Percentiles rank a stretch among this genome's conserved stretches.
These are phyloP conservation scores for Equus quagga DNA, from an alignment of 2,113 vertebrate species.

Conservation along the genomic window DNA sequence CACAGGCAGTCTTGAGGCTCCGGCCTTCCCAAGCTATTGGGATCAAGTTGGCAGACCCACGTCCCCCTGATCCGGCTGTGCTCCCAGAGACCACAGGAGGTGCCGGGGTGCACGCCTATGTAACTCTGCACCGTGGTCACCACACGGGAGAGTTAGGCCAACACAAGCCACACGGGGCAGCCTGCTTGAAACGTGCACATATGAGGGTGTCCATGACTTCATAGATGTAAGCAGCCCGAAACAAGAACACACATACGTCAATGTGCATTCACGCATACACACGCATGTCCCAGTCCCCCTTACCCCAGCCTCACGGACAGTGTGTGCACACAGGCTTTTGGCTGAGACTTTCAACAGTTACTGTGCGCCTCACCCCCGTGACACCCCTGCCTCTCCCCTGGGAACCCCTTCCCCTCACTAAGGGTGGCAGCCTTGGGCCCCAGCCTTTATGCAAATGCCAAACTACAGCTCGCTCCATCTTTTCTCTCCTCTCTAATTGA, in stretches of 20 bases:
- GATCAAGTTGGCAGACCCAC: accelerated
- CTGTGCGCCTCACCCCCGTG: constrained; percentile 33
- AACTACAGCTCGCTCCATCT: constrained; percentile 76
- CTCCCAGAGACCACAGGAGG: too few relatives aligned
- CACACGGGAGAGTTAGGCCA: not conserved
- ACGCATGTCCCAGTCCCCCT: not conserved
- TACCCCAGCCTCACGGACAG: not conserved
- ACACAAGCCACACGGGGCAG: not conserved
- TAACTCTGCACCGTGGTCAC: not conserved
- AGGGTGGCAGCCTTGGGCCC: constrained; percentile 81
- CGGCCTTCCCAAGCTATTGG: not conserved
- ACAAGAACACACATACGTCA: not conserved
- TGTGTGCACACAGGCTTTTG: not conserved
- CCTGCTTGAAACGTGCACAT: not conserved
- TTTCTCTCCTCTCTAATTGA: constrained; percentile 84
- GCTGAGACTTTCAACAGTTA: constrained; percentile 72
- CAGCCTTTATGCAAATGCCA: constrained; percentile 88
- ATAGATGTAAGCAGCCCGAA: not conserved
- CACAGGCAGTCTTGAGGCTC: not conserved
- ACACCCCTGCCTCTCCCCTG: constrained; percentile 74
- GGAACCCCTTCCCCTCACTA: constrained; percentile 75
- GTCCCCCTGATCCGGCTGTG: accelerated
- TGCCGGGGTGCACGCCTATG: not conserved
- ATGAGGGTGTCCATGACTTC: not conserved
- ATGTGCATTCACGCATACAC: not conserved